Conservation (phyloP, 2,797 vertebrate genomes). For the Poeciliopsis turneri region DNA sequence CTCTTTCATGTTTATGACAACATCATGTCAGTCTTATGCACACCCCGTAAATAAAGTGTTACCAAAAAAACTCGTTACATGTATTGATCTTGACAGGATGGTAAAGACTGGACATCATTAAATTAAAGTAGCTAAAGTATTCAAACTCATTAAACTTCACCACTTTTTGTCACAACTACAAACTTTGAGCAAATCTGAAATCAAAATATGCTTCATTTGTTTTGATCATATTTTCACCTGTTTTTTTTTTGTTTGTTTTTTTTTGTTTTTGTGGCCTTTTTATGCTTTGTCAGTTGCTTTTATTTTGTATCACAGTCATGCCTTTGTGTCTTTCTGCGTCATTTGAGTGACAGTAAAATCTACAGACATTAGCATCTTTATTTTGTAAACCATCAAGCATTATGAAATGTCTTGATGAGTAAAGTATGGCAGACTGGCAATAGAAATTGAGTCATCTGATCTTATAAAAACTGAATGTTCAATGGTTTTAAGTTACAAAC, state of each 20-base stretch:
- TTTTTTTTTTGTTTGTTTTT: background rate
- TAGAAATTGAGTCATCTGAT: constrained; percentile 62
- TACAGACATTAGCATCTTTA: constrained; percentile 32
- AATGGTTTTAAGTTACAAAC: constrained; percentile 58
- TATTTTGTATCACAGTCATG: constrained; percentile 25
- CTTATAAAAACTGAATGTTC: constrained; percentile 45
- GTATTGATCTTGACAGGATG: background rate
- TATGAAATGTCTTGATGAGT: constrained; percentile 46
- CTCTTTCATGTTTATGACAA: too few relatives aligned
- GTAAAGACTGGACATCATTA: background rate
- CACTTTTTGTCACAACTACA: background rate
- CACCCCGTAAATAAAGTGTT: too few relatives aligned
- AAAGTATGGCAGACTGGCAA: constrained; percentile 35
- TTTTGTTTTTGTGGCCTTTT: constrained; percentile 6
- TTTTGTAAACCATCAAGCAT: constrained; percentile 18
- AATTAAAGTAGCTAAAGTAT: background rate
- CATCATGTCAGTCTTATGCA: too few relatives aligned
- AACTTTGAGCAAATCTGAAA: background rate
- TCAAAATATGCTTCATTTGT: background rate
- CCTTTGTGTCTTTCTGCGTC: constrained; percentile 15
- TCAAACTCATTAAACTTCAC: background rate
- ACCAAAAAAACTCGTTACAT: background rate
- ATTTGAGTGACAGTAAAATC: constrained; percentile 18
- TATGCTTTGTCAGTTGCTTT: constrained; percentile 18
- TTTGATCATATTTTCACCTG: background rate